Conservation (phyloP, 1,140 invertebrate species). For the Hermetia illucens region DNA sequence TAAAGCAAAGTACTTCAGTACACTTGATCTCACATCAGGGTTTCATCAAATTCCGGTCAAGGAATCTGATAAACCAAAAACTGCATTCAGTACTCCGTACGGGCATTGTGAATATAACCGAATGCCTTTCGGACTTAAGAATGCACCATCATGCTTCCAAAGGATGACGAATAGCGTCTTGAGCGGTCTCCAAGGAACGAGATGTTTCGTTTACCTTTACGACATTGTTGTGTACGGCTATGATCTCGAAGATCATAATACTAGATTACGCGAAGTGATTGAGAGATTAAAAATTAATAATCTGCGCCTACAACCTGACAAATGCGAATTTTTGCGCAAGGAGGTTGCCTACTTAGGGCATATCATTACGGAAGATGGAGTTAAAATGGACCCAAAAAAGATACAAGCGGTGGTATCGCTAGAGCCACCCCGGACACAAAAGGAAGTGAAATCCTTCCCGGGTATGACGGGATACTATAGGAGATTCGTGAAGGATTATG, state of each 20-base stretch:
- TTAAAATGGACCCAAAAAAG: slow-evolving; percentile 12
- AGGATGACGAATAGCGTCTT: slow-evolving; percentile 25
- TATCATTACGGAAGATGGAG: slow-evolving; percentile 4
- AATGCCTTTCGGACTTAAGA: slow-evolving; percentile 28
- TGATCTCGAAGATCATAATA: slow-evolving; percentile 14
- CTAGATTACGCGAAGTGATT: slow-evolving; percentile 21
- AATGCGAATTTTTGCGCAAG: slow-evolving; percentile 14
- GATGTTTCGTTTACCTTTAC: slow-evolving; percentile 19
- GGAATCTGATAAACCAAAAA: not conserved
- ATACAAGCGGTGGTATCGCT: slow-evolving; percentile 8
- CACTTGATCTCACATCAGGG: slow-evolving; percentile 31
- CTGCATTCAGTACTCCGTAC: slow-evolving; percentile 1
- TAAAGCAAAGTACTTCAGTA: slow-evolving; percentile 18
- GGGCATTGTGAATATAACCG: slow-evolving; percentile 4
- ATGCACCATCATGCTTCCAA: slow-evolving; percentile 28
- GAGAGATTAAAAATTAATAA: slow-evolving; percentile 13
- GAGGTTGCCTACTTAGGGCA: slow-evolving; percentile 20
- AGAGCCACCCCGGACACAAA: slow-evolving; percentile 8
- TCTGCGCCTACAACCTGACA: slow-evolving; percentile 11
- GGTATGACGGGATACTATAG: slow-evolving; percentile 7
- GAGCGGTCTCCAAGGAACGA: slow-evolving; percentile 11
- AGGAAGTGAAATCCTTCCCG: slow-evolving; percentile 9
- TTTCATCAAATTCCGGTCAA: slow-evolving; percentile 20
- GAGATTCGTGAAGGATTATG: slow-evolving; percentile 9
- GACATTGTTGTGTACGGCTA: slow-evolving; percentile 16